Base-by-base conservation (phyloP, 92 coral and sea anemone species). In the Metridium senile region DNA sequence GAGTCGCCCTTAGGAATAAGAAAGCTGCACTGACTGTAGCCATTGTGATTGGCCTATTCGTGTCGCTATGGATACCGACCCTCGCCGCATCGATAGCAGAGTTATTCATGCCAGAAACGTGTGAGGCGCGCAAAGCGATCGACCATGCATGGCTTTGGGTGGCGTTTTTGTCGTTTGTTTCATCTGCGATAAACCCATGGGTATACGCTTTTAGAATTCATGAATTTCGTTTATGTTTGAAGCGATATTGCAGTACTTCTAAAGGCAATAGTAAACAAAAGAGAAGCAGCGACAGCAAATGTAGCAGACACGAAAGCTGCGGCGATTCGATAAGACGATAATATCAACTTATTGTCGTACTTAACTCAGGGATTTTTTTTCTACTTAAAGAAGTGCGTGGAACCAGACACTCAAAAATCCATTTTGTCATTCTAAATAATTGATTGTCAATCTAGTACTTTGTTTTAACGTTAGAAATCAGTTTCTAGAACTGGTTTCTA, bases 81-180 rank as follows among this genome's bases (percentile, higher is more conserved):
- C 77, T 90, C 4, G 81, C 74, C 22, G 83, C 89, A 0, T 90
- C 92, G 13, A 74, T 82, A 33, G 81, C 80, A 7, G 97, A 90
- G 29, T 22, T 90, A 1, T 34, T 75, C 54, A 79, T 84, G 45
- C 26, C 58, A 21, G 78, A 79, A 61, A 68, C 88, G 1, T 89
- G 94, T 57, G 71, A 32, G 58, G 34, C 78, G 11, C 76, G 85
- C 31, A 22, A 62, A 62, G 33, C 67, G 32, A 84, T 90, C 58
- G 85, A 81, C 35, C 74, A 59, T 61, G 89, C 84, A 31, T 90
- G 97, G 97, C 84, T 84, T 75, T 90, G 97, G 97, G 77, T 85
- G 0, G 90, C 92, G 9, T 78, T 81, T 31, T 21, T 90, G 0
- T 87, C 84, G 20, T 90, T 84, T 29, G 66, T 76, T 22, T 84